phyloP scores from a whole-genome alignment of 2,797 vertebrate species.

The Cottoperca gobio region DNA sequence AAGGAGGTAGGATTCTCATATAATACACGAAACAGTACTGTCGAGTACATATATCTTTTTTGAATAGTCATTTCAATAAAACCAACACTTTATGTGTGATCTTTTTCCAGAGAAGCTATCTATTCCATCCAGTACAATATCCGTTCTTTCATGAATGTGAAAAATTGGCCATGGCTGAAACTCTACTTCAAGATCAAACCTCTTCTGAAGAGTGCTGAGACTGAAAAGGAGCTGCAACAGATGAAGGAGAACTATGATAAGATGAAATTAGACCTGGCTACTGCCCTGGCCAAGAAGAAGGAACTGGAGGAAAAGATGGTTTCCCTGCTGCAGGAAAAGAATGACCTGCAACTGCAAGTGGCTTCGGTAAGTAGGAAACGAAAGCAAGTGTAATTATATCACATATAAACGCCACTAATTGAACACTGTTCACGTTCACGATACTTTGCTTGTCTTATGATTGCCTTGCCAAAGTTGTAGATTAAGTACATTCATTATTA shows the following conservation, averaged over 20 bases:
- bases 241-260: slow-evolving; percentile 90
- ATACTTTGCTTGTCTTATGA: no score
- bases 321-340: slow-evolving; percentile 90
- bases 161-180: slow-evolving; percentile 93
- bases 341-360: slow-evolving; percentile 91
- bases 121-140: slow-evolving; percentile 89
- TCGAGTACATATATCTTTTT: no score
- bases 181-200: slow-evolving; percentile 94
- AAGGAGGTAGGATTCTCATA: slow-evolving; percentile 78
- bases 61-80: no score
- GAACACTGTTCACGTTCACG: not conserved
- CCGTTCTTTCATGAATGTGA: slow-evolving; percentile 91
- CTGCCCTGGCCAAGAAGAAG: slow-evolving; percentile 90
- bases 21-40: no score
- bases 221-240: slow-evolving; percentile 88
- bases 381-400: not conserved
- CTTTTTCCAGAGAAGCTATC: slow-evolving; percentile 84
- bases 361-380: not conserved
- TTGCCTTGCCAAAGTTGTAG: no score
- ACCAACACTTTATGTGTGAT: not conserved
- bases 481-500: no score
- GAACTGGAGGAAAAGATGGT: slow-evolving; percentile 94
- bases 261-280: slow-evolving; percentile 84
- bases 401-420: no score
- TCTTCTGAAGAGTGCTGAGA: slow-evolving; percentile 90